Evolutionary conservation across 2,888 invertebrate species (phyloP).

Genomic region (Pogonocherus hispidulus): DNA sequence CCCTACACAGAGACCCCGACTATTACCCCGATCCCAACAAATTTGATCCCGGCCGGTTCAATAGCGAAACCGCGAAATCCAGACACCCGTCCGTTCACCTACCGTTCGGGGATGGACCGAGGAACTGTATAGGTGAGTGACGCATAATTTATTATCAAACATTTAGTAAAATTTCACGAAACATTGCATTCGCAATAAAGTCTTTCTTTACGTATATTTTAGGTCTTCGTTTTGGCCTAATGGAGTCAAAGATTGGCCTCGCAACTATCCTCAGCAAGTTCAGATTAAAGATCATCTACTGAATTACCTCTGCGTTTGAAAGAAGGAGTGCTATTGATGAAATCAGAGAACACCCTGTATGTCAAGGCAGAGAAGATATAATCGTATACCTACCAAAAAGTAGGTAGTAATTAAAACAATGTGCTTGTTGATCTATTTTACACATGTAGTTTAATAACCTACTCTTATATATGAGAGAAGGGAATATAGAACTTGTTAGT

Average conservation of each 20-base stretch:
- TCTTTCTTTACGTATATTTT: constrained; percentile 14
- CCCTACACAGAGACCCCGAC: constrained; percentile 52
- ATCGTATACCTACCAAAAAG: too few species aligned
- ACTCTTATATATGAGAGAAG: too few species aligned
- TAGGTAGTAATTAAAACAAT: too few species aligned
- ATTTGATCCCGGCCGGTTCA: constrained; percentile 55
- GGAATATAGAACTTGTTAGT: too few species aligned
- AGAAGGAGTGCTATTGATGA: neutral
- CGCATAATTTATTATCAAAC: too few species aligned
- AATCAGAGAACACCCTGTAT: constrained; percentile 3
- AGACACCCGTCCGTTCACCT: constrained; percentile 46
- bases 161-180: too few species aligned
- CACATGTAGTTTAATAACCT: too few species aligned
- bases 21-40: constrained; percentile 52
- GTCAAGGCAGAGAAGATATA: too few species aligned
- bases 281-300: constrained; percentile 43
- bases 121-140: constrained; percentile 56
- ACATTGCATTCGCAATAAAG: too few species aligned
- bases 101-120: constrained; percentile 56
- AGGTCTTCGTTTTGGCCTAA: constrained; percentile 49
- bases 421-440: too few species aligned
- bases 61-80: constrained; percentile 42
- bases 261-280: constrained; percentile 41
- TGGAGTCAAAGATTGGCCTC: constrained; percentile 48
- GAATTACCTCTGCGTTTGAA: constrained; percentile 38